Percentiles rank a stretch among this genome's conserved stretches.
phyloP scores from a whole-genome alignment of 2,888 invertebrate genomes.

The Arenicola marina region DNA sequence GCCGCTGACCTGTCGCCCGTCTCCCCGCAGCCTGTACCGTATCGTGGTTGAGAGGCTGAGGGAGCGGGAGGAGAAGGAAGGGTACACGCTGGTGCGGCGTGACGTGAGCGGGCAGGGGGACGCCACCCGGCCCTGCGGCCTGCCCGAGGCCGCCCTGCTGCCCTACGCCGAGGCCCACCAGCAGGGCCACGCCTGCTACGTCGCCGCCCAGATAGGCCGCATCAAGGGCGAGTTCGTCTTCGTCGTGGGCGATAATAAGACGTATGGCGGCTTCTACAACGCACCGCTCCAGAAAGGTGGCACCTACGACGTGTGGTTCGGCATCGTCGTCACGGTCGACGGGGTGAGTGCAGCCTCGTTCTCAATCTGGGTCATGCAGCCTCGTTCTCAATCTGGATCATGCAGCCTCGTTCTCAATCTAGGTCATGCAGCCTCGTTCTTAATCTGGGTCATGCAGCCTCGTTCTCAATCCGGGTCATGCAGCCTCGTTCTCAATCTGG shows the following conservation, averaged over 20 bases:
- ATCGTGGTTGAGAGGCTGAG: slow-evolving; percentile 40
- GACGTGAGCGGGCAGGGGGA: neutral
- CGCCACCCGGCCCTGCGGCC: slow-evolving; percentile 23
- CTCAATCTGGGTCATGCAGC: too few relatives aligned
- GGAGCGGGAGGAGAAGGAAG: neutral
- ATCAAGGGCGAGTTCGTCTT: slow-evolving; percentile 73
- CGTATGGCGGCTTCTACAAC: slow-evolving; percentile 80
- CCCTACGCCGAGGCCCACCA: slow-evolving; percentile 71
- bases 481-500: too few relatives aligned
- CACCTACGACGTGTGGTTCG: slow-evolving; percentile 73
- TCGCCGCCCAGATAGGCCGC: slow-evolving; percentile 77
- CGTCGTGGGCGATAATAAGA: slow-evolving; percentile 76
- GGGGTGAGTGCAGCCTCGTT: slow-evolving; percentile 61
- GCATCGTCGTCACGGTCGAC: slow-evolving; percentile 74
- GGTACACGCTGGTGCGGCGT: too few relatives aligned
- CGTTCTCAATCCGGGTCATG: too few relatives aligned
- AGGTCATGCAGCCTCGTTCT: too few relatives aligned
- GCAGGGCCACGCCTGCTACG: slow-evolving; percentile 77
- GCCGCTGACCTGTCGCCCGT: too few relatives aligned
- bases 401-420: too few relatives aligned
- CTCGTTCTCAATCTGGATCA: too few relatives aligned
- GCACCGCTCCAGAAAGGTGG: slow-evolving; percentile 72
- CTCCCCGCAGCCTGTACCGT: slow-evolving; percentile 46
- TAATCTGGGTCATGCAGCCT: too few relatives aligned
- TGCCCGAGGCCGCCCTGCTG: slow-evolving; percentile 30